Base-by-base conservation (phyloP, 2,797 vertebrate species). In the Falco naumanni region DNA sequence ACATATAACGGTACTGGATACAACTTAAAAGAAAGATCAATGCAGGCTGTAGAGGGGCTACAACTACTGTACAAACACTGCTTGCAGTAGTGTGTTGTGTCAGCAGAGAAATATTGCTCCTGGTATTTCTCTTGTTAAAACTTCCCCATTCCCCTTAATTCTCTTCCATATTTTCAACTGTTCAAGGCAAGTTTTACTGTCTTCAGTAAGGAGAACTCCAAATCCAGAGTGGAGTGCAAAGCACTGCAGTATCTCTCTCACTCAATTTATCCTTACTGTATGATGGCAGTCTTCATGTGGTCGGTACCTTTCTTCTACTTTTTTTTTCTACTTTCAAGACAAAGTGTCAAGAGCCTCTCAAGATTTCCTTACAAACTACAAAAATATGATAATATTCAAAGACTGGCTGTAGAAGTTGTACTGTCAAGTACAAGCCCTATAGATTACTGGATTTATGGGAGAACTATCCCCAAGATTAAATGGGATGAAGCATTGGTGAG, bases 1-100 rank as follows among this genome's bases (percentile, higher is more conserved):
- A 66, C 16, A 20, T 26, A 31, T 59, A 47, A 26, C 17, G 72
- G 47, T 34, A 74, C 33, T 79, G 15, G 37, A 53, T 54, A 31
- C 16, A 0, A 0, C 65, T 78, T 76, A 33, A 20, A 50, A 65
- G 33, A 51, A 45, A 12, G 16, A 53, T 11, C 2, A 1, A 11
- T 18, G 25, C 34, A 69, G 18, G 29, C 26, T 60, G 7, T 50
- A 63, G 26, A 24, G 50, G 17, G 37, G 47, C 43, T 91, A 56
- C 18, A 59, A 25, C 29, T 82, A 63, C 31, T 37, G 19, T 77
- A 45, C 29, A 47, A 16, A 41, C 50, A 43, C 19, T 61, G 60
- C 33, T 19, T 78, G 39, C 71, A 83, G 43, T 34, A 63, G 33
- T 8, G 17, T 59, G 29, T 77, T 57, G 5, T 57, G 60, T 18